phyloP scores from a whole-genome alignment of 2,888 invertebrate species.

The Cheilosia soror region DNA sequence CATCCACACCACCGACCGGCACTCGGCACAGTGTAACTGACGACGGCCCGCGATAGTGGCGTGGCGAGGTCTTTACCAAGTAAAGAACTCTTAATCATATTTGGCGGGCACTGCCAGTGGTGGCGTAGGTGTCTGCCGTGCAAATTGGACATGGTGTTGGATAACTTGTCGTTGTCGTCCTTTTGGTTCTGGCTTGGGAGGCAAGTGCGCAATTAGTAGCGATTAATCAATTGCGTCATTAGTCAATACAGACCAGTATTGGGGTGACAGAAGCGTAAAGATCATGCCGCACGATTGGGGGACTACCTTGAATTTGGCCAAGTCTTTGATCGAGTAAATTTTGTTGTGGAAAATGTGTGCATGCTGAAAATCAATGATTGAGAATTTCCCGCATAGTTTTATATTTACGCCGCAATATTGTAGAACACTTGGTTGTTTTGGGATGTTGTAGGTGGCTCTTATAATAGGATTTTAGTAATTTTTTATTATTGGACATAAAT shows the following conservation, averaged over 20 bases:
- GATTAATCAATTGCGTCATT: constrained; percentile 71
- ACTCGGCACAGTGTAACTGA: not conserved
- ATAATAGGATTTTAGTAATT: no score
- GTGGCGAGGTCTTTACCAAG: constrained; percentile 72
- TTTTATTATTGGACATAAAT: no score
- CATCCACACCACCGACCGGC: constrained; percentile 34
- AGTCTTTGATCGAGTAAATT: constrained; percentile 6
- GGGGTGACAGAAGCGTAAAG: constrained; percentile 42
- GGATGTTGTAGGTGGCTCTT: no score
- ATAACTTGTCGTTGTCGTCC: constrained; percentile 60
- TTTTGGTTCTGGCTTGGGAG: constrained; percentile 17
- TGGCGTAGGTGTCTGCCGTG: constrained; percentile 60
- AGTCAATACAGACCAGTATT: constrained; percentile 44
- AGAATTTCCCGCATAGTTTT: constrained; percentile 11
- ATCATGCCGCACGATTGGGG: constrained; percentile 40
- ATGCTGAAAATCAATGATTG: constrained; percentile 21
- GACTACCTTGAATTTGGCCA: constrained; percentile 53
- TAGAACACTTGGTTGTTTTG: not conserved
- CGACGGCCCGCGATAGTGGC: constrained; percentile 36
- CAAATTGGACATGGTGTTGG: constrained; percentile 64
- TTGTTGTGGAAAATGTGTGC: constrained; percentile 1
- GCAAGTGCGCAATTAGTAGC: constrained; percentile 57
- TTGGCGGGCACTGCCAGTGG: constrained; percentile 37
- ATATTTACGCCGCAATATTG: constrained; percentile 3
- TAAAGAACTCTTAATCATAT: constrained; percentile 70